These are phyloP conservation scores for Sanderia malayensis DNA, from an alignment of 30 jellyfish, hydroid and myxozoan species.

Conservation along the genomic window DNA sequence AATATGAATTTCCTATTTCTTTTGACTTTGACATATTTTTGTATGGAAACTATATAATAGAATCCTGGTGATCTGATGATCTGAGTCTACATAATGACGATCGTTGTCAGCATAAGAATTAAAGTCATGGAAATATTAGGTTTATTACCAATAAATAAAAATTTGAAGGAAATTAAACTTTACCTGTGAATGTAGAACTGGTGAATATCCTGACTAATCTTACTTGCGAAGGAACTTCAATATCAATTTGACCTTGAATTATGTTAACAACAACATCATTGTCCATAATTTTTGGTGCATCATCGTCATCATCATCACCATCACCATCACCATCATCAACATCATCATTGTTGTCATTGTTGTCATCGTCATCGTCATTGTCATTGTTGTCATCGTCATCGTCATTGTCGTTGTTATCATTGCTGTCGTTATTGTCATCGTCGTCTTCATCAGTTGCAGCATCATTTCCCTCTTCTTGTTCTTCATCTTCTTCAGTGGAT, in stretches of 20 bases:
- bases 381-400: neutral
- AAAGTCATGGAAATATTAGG: too few relatives aligned
- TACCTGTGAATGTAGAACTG: conserved; percentile 98
- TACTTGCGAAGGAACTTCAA: conserved; percentile 77
- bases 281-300: too few relatives aligned
- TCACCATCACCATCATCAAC: conserved; percentile 7
- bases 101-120: too few relatives aligned
- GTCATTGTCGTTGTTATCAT: conserved; percentile 20
- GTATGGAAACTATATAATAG: too few relatives aligned
- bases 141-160: too few relatives aligned
- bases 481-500: conserved; percentile 1
- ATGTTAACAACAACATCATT: conserved; percentile 28
- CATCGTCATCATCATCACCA: neutral
- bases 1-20: too few relatives aligned
- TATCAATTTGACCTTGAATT: conserved; percentile 53
- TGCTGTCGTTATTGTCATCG: conserved; percentile 10
- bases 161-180: too few relatives aligned
- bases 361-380: conserved; percentile 1
- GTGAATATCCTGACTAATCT: conserved; percentile 79
- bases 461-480: conserved; percentile 12
- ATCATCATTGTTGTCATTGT: conserved; percentile 8
- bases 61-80: too few relatives aligned
- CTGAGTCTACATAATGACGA: too few relatives aligned
- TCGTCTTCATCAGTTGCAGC: conserved; percentile 7
- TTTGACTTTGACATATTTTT: too few relatives aligned